Evolutionary conservation across 2,113 vertebrate species (phyloP).

Genomic region (Neopipo cinnamomea): DNA sequence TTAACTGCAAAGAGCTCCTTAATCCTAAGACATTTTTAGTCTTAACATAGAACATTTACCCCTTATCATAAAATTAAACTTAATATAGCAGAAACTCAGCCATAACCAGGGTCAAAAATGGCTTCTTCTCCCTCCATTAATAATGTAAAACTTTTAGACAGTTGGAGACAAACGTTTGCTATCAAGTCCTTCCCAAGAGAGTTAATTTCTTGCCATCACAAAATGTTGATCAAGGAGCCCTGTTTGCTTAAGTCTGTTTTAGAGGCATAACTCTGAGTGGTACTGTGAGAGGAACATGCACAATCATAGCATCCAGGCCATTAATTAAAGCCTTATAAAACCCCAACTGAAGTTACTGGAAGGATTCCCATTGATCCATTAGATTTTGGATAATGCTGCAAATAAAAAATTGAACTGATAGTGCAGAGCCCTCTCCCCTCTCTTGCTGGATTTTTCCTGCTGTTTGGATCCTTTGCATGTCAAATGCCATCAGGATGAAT

Average conservation of each 20-base stretch:
- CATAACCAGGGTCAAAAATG: background rate
- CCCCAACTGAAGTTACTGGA: background rate
- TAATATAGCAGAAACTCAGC: background rate
- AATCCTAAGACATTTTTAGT: background rate
- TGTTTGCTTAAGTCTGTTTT: background rate
- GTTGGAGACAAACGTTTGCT: background rate
- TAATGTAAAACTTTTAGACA: background rate
- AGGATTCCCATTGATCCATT: conserved; percentile 47
- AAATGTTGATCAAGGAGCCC: background rate
- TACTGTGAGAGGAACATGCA: background rate
- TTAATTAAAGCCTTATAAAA: conserved; percentile 13
- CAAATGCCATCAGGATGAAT: background rate
- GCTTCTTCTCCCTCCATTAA: background rate
- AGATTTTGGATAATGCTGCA: conserved; percentile 16
- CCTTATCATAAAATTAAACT: background rate
- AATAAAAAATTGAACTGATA: background rate
- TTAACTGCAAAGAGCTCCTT: background rate
- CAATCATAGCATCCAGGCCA: background rate
- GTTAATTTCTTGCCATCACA: background rate
- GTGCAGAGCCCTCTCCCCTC: background rate
- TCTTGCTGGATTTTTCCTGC: background rate
- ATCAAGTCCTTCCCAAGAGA: background rate
- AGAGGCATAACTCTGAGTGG: background rate
- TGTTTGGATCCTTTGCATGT: background rate
- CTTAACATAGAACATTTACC: background rate